Evolutionary conservation across 2,797 vertebrate genomes (phyloP), one percentile per base, ranked within the genome.

Genomic region (Morelia viridis): DNA sequence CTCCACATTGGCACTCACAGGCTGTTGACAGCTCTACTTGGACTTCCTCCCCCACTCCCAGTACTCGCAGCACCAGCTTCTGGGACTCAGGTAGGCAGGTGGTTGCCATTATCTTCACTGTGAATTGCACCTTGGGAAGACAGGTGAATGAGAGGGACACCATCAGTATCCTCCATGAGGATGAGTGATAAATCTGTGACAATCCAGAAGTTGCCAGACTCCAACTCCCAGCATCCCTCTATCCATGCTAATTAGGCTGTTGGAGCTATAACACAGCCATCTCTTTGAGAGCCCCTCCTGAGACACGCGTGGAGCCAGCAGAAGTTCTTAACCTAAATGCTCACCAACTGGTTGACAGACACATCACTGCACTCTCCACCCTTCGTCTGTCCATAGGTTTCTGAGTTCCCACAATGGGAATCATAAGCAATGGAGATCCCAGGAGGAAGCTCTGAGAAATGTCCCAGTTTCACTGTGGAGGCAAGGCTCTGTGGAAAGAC

Each of bases 21-120:
- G 96, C 24, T 0, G 97, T 98, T 4, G 94, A 68, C 89, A 98
- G 41, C 4, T 96, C 94, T 87, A 98, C 95, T 22, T 56, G 96
- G 89, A 98, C 92, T 89, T 96, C 96, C 92, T 98, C 98, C 0
- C 92, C 94, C 93, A 98, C 97, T 83, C 98, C 98, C 62, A 97
- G 96, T 53, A 97, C 97, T 80, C 94, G 92, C 58, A 98, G 96
- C 13, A n/a, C 93, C 71, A 97, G 88, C 9, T 91, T 2, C 15
- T 96, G 93, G 19, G 91, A 62, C 24, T 92, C 87, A 13, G 87
- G 64, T 58, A 97, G 95, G 95, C 97, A 98, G 4, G 28, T 19
- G 0, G 94, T 92, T 0, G 95, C 96, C 64, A 92, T 97, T 89
- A 98, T 93, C 61, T 95, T 97, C 88, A 98, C 97, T 15, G 87